Percentiles rank a stretch among this genome's conserved stretches.
These are phyloP conservation scores for Brachypteracias leptosomus DNA, from an alignment of 2,113 vertebrate genomes.

Conservation along the genomic window DNA sequence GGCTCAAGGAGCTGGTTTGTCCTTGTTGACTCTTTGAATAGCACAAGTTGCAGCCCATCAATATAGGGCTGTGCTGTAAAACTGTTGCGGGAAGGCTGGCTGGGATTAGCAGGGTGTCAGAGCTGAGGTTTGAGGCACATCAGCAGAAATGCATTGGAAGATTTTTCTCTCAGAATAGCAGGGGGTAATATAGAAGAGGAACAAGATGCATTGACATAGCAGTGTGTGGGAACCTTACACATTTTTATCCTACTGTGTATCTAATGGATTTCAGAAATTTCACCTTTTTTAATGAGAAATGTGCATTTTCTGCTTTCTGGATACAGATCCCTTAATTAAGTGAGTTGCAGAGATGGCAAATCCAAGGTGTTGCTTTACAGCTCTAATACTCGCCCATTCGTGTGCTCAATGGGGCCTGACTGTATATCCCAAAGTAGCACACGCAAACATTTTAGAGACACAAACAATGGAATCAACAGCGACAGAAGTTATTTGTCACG, in stretches of 20 bases:
- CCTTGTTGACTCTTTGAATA: not conserved
- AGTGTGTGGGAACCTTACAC: constrained; percentile 16
- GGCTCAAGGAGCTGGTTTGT: not conserved
- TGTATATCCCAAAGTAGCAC: constrained; percentile 44
- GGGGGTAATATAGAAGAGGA: constrained; percentile 21
- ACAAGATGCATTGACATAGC: constrained; percentile 44
- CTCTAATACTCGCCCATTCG: constrained; percentile 5
- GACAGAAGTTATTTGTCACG: constrained; percentile 45
- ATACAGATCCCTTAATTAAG: constrained; percentile 55
- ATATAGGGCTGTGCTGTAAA: not conserved
- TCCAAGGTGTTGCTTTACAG: constrained; percentile 50
- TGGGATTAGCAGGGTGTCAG: constrained; percentile 25
- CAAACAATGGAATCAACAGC: constrained; percentile 18
- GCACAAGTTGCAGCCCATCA: not conserved
- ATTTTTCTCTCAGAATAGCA: constrained; percentile 44
- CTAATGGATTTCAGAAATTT: constrained; percentile 60
- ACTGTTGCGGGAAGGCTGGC: constrained; percentile 6
- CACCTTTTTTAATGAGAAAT: constrained; percentile 46
- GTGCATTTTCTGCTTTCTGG: constrained; percentile 43
- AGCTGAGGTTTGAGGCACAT: constrained; percentile 29
- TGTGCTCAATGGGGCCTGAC: constrained; percentile 40
- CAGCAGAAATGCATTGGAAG: constrained; percentile 49
- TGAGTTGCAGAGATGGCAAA: constrained; percentile 58
- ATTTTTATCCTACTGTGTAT: constrained; percentile 59
- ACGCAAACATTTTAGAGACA: constrained; percentile 45